phyloP scores from a whole-genome alignment of 2,888 invertebrate species.

The Eulithis testata region DNA sequence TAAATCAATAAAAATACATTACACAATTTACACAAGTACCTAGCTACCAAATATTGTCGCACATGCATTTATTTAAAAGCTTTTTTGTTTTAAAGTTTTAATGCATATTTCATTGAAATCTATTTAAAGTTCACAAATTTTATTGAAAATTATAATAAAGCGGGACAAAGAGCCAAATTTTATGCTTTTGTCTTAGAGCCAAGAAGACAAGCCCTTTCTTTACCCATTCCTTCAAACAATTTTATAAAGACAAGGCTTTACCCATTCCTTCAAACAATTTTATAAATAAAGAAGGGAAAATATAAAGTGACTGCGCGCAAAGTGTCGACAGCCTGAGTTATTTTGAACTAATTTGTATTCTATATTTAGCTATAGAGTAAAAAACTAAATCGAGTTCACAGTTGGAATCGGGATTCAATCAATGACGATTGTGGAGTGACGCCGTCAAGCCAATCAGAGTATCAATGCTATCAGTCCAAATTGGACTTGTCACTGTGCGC shows the following conservation, averaged over 20 bases:
- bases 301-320: constrained; percentile 13
- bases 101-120: too few species aligned
- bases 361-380: constrained; percentile 52
- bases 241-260: constrained; percentile 1
- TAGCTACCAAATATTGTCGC: too few species aligned
- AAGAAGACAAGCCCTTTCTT: constrained; percentile 3
- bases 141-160: too few species aligned
- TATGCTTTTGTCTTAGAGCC: constrained; percentile 3
- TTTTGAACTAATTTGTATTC: constrained; percentile 47
- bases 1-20: too few species aligned
- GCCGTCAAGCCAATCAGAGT: constrained; percentile 70
- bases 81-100: too few species aligned
- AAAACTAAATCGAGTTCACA: constrained; percentile 68
- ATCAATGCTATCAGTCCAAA: constrained; percentile 56
- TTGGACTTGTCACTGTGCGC: constrained; percentile 61
- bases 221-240: background rate
- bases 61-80: too few species aligned
- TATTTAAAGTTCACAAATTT: too few species aligned
- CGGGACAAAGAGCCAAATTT: too few species aligned
- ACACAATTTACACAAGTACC: too few species aligned
- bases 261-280: background rate
- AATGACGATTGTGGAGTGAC: constrained; percentile 59
- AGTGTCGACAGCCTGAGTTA: constrained; percentile 24
- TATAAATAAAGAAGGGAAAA: constrained; percentile 9
- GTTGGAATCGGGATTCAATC: constrained; percentile 68